Evolutionary conservation across 2,888 invertebrate genomes (phyloP), one percentile per base, ranked within the genome.

Genomic region (Eueremaeus valkanovi): DNA sequence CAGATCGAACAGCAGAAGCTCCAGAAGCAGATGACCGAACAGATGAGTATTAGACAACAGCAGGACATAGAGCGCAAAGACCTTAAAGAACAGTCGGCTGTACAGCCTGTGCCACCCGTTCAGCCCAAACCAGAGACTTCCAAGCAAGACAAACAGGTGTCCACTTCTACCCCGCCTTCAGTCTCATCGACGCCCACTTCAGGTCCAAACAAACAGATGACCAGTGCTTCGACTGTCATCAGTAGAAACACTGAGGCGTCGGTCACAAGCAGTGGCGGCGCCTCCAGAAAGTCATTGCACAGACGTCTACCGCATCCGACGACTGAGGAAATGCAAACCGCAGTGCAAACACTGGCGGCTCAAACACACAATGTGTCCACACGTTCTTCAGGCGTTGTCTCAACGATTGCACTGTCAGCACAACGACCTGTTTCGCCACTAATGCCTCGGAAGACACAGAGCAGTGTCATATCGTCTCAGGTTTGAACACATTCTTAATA

Each of bases 291-390:
- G 6, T 73, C 78, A 27, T 73, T 77, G n/a, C 78, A 78, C 75
- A 68, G 79, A 31, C 72, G 78, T 27, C 73, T 79, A 24, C 79
- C 79, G 0, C 79, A 79, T 27, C 79, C 79, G 16, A 79, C 79
- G 1, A 75, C 77, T 8, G 79, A 79, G 70, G 79, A 79, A 40
- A 79, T 79, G 76, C 79, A 79, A 72, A 77, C 73, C 36, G 79
- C 79, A 0, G 78, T 77, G 40, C 74, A 72, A 45, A 78, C 78
- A 24, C 76, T 78, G 36, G 76, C 78, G 33, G 78, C 78, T 11
- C 66, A 33, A 6, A 3, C 16, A 0, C 78, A 79, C 68, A 77
- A n/a, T 21, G 24, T 24, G 9, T 6, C 45, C 16, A 0, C 27
- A 13, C 24, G 24, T 66, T 31, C 70, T 1, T n/a, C 61, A 8